Evolutionary conservation across 2,888 invertebrate genomes (phyloP), one percentile per base, ranked within the genome.

Genomic region (Chesias legatella): DNA sequence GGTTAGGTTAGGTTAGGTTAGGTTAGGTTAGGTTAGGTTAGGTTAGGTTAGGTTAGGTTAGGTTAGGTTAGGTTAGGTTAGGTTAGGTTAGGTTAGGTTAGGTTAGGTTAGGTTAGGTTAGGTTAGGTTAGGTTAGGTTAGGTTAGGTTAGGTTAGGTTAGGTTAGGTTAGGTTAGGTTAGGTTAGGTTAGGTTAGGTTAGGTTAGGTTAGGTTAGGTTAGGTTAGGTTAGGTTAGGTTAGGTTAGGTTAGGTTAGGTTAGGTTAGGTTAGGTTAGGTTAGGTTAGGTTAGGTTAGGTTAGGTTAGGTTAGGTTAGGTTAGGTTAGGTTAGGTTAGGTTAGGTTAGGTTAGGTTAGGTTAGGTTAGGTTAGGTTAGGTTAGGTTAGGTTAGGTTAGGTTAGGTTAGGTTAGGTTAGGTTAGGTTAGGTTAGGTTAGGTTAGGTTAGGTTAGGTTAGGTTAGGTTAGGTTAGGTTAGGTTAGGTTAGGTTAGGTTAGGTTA

Each of bases 381-480:
- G 36, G 26, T 27, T 36, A 25, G 36, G 31, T 33, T 29, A 28
- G 36, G 38, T 35, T 35, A 33, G 35, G 38, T 33, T 33, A 32
- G 34, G 35, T 42, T 38, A 30, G 38, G 39, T 38, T 38, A 31
- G 35, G 38, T 37, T 31, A 36, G 35, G 35, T 35, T 35, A 35
- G 35, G 34, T 34, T 38, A 34, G 33, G 44, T 34, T 39, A 23
- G 34, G 44, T 33, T 39, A 39, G 38, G 48, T 46, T 48, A 46
- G 48, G 46, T 46, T 43, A 49, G 53, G 42, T 42, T 41, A 41
- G 35, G 42, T 42, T 35, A 36, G 42, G 42, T 41, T 42, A 42
- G 42, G 53, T 48, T 48, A 47, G 47, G 44, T 43, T 47, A 45
- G 48, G 30, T 29, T 31, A 38, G 10, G 33, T 42, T 10, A 25